Evolutionary conservation across 2,113 vertebrate genomes (phyloP).

Genomic region (Chloropsis cyanopogon): DNA sequence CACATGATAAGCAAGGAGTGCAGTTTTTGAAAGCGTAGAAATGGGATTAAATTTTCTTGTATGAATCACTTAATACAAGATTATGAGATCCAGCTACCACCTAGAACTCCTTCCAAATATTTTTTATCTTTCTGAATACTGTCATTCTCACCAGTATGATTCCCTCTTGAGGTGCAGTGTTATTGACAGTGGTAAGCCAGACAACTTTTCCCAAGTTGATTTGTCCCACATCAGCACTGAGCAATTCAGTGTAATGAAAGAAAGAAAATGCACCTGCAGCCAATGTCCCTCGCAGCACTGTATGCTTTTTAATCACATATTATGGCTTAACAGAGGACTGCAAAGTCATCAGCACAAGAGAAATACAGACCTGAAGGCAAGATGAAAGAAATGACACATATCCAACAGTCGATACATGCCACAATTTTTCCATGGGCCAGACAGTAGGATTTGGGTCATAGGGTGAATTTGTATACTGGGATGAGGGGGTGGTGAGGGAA

Average conservation of each 20-base stretch:
- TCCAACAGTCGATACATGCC: neutral
- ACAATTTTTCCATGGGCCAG: neutral
- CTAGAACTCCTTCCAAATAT: neutral
- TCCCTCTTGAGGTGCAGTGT: neutral
- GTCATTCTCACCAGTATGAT: neutral
- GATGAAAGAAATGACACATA: neutral
- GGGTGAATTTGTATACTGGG: neutral
- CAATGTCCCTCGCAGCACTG: neutral
- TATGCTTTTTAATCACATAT: neutral
- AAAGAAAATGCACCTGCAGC: neutral
- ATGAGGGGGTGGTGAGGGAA: neutral
- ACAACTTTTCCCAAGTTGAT: neutral
- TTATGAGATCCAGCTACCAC: neutral
- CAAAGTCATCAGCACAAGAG: neutral
- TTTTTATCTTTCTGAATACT: neutral
- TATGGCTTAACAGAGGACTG: neutral
- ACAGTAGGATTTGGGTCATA: neutral
- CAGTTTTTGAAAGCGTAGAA: neutral
- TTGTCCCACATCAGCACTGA: neutral
- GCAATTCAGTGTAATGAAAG: neutral
- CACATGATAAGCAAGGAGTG: rapidly evolving
- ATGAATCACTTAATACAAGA: neutral
- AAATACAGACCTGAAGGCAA: neutral
- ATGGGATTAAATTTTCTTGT: neutral
- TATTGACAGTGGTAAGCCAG: neutral